Percentiles rank a stretch among this genome's conserved stretches.
Evolutionary conservation across 2,113 vertebrate genomes (phyloP).

Genomic region (Chrysemys picta): DNA sequence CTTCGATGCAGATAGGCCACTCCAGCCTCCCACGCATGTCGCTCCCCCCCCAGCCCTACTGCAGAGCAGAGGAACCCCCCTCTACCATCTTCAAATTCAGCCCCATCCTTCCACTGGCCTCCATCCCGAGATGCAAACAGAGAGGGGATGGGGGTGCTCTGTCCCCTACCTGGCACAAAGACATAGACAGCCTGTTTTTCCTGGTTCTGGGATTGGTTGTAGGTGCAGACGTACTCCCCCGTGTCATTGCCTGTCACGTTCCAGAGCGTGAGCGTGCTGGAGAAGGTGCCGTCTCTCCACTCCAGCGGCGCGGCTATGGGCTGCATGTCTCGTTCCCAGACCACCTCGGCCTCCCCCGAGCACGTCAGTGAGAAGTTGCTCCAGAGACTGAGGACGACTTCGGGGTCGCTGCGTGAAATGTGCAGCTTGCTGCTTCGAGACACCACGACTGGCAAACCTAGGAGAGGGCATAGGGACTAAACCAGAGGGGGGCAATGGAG

Average conservation of each 20-base stretch:
- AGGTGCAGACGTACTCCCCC: constrained; percentile 86
- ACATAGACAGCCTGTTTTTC: constrained; percentile 82
- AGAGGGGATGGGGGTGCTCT: not conserved
- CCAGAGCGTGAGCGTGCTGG: constrained; percentile 81
- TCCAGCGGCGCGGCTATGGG: not conserved
- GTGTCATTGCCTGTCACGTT: constrained; percentile 86
- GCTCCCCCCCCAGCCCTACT: not conserved
- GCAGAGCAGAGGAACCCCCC: not conserved
- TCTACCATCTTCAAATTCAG: not conserved
- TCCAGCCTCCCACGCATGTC: not conserved
- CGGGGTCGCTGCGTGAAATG: constrained; percentile 76
- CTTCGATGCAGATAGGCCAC: not conserved
- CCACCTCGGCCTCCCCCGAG: constrained; percentile 66
- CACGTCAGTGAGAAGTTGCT: constrained; percentile 85
- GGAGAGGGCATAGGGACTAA: not conserved
- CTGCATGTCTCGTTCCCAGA: constrained; percentile 81
- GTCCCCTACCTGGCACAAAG: constrained; percentile 89
- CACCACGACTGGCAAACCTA: constrained; percentile 49
- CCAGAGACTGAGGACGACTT: constrained; percentile 81
- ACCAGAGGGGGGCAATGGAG: not conserved
- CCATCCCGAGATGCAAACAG: not conserved
- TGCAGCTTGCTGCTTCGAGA: constrained; percentile 64
- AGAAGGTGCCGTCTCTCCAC: constrained; percentile 54
- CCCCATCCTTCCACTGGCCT: not conserved
- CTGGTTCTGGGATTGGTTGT: constrained; percentile 48